Conservation (phyloP, 2,113 vertebrate species). For the Pachycephala philippinensis region DNA sequence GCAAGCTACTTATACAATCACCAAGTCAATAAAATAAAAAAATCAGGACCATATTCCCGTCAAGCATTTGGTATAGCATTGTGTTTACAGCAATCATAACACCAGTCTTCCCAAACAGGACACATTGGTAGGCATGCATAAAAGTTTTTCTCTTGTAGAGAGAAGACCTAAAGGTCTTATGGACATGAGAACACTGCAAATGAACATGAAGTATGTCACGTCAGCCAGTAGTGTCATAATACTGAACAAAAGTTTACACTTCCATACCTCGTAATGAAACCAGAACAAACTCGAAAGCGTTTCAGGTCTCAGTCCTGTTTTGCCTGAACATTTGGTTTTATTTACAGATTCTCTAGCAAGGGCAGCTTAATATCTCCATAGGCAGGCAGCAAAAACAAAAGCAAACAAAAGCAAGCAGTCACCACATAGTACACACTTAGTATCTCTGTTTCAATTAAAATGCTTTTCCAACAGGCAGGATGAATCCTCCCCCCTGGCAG, state of each 20-base stretch:
- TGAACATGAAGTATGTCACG: conserved; percentile 11
- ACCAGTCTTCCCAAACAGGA: conserved; percentile 54
- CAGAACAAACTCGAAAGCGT: neutral
- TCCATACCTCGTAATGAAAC: neutral
- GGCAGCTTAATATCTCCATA: conserved; percentile 7
- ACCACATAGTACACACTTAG: neutral
- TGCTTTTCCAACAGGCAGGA: conserved; percentile 20
- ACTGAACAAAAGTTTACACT: conserved; percentile 57
- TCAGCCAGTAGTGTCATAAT: conserved; percentile 59
- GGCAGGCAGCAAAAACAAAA: conserved; percentile 33
- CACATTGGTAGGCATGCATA: conserved; percentile 72
- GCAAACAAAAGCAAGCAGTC: conserved; percentile 3
- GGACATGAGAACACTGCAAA: conserved; percentile 69
- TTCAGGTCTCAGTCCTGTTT: neutral
- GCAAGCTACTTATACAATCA: conserved; percentile 78
- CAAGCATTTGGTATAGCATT: conserved; percentile 69
- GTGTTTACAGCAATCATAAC: conserved; percentile 41
- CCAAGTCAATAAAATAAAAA: conserved; percentile 67
- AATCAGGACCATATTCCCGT: conserved; percentile 66
- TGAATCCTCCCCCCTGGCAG: neutral
- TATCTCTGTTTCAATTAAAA: neutral
- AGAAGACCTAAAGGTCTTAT: conserved; percentile 83
- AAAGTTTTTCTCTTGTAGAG: conserved; percentile 86
- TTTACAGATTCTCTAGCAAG: conserved; percentile 46
- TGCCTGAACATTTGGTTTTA: conserved; percentile 49